phyloP scores from a whole-genome alignment of 2,113 vertebrate genomes.

The Anoplopoma fimbria region DNA sequence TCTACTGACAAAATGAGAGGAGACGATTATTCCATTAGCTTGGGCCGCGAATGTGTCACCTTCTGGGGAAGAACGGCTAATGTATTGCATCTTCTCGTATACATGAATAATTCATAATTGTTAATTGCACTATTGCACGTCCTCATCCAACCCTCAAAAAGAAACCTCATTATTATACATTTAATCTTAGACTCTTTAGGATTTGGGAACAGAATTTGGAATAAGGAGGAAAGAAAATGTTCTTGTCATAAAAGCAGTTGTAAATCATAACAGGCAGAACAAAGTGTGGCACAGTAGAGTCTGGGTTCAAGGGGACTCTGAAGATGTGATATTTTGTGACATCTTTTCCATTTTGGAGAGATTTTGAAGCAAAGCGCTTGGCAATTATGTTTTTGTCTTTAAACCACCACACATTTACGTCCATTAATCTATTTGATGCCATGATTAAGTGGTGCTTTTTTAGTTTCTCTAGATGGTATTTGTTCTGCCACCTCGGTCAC shows the following conservation, averaged over 20 bases:
- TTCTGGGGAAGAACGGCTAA: conserved; percentile 56
- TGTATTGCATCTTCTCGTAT: conserved; percentile 54
- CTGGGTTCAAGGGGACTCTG: neutral
- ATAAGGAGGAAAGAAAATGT: neutral
- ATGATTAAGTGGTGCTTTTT: neutral
- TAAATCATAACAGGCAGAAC: neutral
- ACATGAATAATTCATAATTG: conserved; percentile 67
- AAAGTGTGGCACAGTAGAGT: neutral
- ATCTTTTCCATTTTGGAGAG: neutral
- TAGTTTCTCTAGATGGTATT: neutral
- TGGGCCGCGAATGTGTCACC: conserved; percentile 49
- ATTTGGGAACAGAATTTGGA: neutral
- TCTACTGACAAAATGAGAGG: conserved; percentile 62
- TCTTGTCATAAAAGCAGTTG: neutral
- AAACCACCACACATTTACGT: neutral
- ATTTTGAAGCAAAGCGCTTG: neutral
- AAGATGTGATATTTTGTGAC: neutral
- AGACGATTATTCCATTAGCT: conserved; percentile 75
- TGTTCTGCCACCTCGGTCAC: too few relatives aligned
- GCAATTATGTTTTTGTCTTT: neutral
- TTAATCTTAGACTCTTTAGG: conserved; percentile 20
- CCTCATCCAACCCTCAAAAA: conserved; percentile 21
- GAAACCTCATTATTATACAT: conserved; percentile 15
- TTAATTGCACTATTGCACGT: conserved; percentile 56
- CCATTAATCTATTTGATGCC: neutral